Evolutionary conservation across 2,797 vertebrate genomes (phyloP).

Genomic region (Sebastiscus albofasciatus): DNA sequence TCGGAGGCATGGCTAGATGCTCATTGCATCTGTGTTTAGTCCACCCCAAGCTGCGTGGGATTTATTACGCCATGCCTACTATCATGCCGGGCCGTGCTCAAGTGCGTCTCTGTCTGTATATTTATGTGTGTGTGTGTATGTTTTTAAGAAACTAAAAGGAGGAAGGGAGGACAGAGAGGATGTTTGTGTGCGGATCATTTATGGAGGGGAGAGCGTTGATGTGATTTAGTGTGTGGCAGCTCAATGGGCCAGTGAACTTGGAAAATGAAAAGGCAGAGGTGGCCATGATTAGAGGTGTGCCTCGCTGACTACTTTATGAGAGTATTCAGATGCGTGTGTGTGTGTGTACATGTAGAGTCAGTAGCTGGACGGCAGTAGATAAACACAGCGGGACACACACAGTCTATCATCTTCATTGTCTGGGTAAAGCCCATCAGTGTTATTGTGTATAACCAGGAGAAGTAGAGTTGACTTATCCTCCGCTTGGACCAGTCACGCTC

Average conservation of each 20-base stretch:
- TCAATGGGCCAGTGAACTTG: conserved; percentile 73
- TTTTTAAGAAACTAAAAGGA: conserved; percentile 28
- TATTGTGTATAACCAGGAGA: conserved; percentile 34
- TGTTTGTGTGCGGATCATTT: conserved; percentile 51
- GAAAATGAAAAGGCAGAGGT: conserved; percentile 76
- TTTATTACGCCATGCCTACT: conserved; percentile 42
- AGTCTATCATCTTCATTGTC: conserved; percentile 64
- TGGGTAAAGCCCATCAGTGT: conserved; percentile 44
- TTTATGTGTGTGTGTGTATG: conserved; percentile 13
- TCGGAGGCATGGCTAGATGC: conserved; percentile 50
- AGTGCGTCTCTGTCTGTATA: conserved; percentile 11
- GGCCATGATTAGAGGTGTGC: conserved; percentile 73
- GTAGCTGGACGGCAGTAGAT: conserved; percentile 45
- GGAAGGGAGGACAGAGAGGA: conserved; percentile 15
- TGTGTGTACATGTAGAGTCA: conserved; percentile 35
- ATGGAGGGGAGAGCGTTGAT: conserved; percentile 58
- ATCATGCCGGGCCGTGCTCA: conserved; percentile 2
- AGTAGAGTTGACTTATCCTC: conserved; percentile 50
- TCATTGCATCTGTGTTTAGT: conserved; percentile 53
- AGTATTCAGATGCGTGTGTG: conserved; percentile 57
- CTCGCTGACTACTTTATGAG: conserved; percentile 70
- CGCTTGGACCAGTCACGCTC: conserved; percentile 14
- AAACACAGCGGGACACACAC: conserved; percentile 46
- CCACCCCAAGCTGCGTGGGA: conserved; percentile 44
- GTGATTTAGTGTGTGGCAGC: conserved; percentile 70